phyloP scores from a whole-genome alignment of 64 coral and sea anemone genomes.

The Trachythela sp. region DNA sequence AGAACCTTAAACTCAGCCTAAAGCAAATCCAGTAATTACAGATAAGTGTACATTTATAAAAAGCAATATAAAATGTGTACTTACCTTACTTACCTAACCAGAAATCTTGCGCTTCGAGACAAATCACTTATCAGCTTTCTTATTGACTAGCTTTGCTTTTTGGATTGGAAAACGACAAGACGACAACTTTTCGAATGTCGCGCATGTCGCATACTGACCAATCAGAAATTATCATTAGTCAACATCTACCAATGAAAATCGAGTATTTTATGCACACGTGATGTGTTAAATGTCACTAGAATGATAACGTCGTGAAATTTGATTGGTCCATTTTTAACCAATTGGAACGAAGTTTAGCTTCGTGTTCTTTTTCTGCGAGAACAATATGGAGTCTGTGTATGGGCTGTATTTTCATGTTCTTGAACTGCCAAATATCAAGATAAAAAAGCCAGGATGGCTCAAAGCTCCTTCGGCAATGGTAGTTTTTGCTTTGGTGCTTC shows the following conservation, averaged over 20 bases:
- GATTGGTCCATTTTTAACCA: constrained; percentile 33
- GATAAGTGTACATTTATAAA: not conserved
- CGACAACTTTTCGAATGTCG: not conserved
- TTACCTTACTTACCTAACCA: not conserved
- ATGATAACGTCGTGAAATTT: not conserved
- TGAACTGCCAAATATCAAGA: constrained; percentile 87
- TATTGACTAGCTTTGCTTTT: not conserved
- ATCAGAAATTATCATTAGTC: constrained; percentile 24
- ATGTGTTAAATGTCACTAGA: not conserved
- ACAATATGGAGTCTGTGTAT: constrained; percentile 97
- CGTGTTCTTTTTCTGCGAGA: constrained; percentile 52
- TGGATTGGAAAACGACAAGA: not conserved
- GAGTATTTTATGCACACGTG: not conserved
- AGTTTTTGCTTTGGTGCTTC: constrained; percentile 81
- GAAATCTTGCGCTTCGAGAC: not conserved
- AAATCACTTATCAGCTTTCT: not conserved
- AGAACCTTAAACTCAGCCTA: not conserved
- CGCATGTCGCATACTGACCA: constrained; percentile 31
- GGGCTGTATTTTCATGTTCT: constrained; percentile 84
- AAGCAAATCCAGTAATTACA: not conserved
- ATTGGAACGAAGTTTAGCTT: not conserved
- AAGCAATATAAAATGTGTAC: not conserved
- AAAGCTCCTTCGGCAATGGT: constrained; percentile 98
- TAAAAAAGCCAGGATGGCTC: constrained; percentile 95
- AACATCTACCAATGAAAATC: constrained; percentile 18